Evolutionary conservation across 2,888 invertebrate species (phyloP), one percentile per base, ranked within the genome.

Genomic region (Macrophya alboannulata): DNA sequence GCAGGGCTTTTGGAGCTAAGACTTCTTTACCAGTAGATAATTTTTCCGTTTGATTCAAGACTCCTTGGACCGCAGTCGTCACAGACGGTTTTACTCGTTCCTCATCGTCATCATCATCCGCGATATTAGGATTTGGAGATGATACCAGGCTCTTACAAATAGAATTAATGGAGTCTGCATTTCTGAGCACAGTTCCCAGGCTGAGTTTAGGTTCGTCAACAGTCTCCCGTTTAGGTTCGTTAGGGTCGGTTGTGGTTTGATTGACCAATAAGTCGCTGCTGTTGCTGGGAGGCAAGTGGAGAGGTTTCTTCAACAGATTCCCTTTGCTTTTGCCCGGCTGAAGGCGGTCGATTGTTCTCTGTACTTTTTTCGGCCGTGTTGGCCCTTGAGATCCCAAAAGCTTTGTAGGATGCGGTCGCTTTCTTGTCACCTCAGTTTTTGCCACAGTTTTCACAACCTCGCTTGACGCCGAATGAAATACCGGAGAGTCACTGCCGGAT

Each of bases 301-400:
- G 90, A 3, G 95, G 95, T 91, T 97, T 97, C 62, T 97, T 96
- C 43, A 98, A 94, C 31, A 98, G 94, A 94, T 98, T 98, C 0
- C 98, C 98, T 94, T 98, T 98, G 90, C 97, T 96, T 93, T 98
- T 98, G 0, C 98, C 98, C 0, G 97, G 97, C 90, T 98, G 98
- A 82, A 98, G 94, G 85, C 98, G 95, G 88, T 98, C 97, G 88
- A 98, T 98, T 0, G 97, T 97, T 87, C 97, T 95, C 92, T 97
- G 97, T 86, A 97, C 95, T 93, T 97, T 97, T 89, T 93, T 93
- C 87, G 92, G 91, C 88, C 93, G 90, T 25, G 88, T 88, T 40
- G 93, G 90, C 15, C 92, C 91, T 21, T 92, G 90, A 77, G 92
- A 90, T 72, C 92, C 92, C 51, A 93, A 91, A 45, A 92, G 89